Evolutionary conservation across 2,888 invertebrate species (phyloP), one percentile per base, ranked within the genome.

Genomic region (Nomada ruficornis): DNA sequence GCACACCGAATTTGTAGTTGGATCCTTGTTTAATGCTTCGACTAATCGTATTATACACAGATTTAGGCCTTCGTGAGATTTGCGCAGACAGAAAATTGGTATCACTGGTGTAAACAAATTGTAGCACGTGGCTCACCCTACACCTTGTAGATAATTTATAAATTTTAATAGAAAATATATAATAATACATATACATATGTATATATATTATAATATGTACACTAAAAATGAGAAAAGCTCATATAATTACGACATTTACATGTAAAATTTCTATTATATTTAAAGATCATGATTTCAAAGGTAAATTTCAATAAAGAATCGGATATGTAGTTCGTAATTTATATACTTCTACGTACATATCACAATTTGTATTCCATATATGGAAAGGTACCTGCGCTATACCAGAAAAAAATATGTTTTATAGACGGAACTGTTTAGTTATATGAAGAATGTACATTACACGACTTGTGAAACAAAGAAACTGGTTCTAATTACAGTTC

Each of bases 341-440:
- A 36, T 36, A 36, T 36, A 36, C 36, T 36, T 36, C 29, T 36
- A 1, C 36, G 36, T 36, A 47, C 15, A 47, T 47, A 15, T 47
- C 3, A 13, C 47, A 47, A 47, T 47, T 47, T 47, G 3, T 47
- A 5, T 15, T 13, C 0, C 47, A 47, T 47, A 47, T 47, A 15
- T 10, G 15, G 15, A 15, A 47, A 47, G 11, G 15, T 47, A 13
- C 13, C 47, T 47, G 47, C 47, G 15, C 15, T 47, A 15, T 47
- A 15, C 15, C 20, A 42, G 36, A 36, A 63, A 50, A 71, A 29
- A 57, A 50, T 23, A 44, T 23, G 63, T 7, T 29, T 70, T 26
- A n/a, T 64, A 79, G 78, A 78, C 78, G 79, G 78, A 78, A 78
- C 63, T 79, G 44, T 70, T 15, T 71, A 20, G 13, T 20, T 26